Evolutionary conservation across 2,113 vertebrate species (phyloP), one percentile per base, ranked within the genome.

Genomic region (Isurus oxyrinchus): DNA sequence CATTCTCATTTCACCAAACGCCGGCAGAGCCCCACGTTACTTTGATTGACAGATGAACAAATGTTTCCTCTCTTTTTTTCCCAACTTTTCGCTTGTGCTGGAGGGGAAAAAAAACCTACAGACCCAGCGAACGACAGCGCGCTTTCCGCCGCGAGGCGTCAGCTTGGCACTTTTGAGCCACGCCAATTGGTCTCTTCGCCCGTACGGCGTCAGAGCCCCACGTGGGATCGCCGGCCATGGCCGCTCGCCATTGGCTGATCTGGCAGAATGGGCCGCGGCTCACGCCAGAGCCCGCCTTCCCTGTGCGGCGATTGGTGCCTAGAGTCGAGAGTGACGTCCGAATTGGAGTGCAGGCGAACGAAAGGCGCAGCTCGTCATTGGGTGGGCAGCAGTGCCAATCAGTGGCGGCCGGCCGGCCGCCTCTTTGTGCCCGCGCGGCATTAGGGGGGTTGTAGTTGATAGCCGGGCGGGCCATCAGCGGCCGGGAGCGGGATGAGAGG

Each of bases 41-140:
- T 99, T 99, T 99, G 99, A 99, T 98, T 99, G 99, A 99, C 99
- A 98, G 98, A 96, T 97, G 97, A 98, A 98, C 98, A 98, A 98
- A 98, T 98, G 98, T 98, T 98, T 98, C 98, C 97, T 97, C 97
- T 98, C 98, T 98, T 98, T 97, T 72, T 63, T 63, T 63, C 59
- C 90, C 90, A 94, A 94, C 90, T 94, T 94, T 98, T 97, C 97
- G 98, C 98, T 98, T 97, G 97, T 97, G 98, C 97, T 96, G 97
- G 98, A 96, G 97, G 98, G 97, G 97, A 76, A 97, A 97, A 97
- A 97, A 97, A 96, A 97, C 96, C 96, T 96, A 96, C 5, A 97
- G 97, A 98, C 98, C 97, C 97, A 97, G 97, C 97, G 97, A 97
- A 97, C 31, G 97, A 97, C 97, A 96, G 97, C 69, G 27, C 95